Evolutionary conservation across 2,113 vertebrate species (phyloP).

Genomic region (Ceyx margarethae): DNA sequence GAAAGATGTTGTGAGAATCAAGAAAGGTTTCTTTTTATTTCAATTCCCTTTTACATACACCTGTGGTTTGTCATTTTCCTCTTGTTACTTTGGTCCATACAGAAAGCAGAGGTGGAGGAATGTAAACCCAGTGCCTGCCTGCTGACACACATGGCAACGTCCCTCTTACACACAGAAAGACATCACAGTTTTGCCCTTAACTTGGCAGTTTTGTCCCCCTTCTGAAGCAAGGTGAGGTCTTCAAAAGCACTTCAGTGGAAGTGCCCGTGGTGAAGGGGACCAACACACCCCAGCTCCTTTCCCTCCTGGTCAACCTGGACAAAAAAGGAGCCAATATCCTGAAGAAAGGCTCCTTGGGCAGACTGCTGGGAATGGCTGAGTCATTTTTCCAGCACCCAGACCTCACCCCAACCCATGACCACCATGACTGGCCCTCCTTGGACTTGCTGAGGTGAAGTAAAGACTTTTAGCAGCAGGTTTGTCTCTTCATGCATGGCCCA

Average conservation of each 20-base stretch:
- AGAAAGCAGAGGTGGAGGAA: constrained; percentile 60
- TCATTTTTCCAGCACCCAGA: background rate
- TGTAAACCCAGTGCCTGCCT: constrained; percentile 31
- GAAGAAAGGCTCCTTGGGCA: background rate
- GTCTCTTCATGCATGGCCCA: background rate
- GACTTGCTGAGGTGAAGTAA: background rate
- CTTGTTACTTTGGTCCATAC: constrained; percentile 52
- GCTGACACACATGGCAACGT: background rate
- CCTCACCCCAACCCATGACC: background rate
- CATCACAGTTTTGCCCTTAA: background rate
- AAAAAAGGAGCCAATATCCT: background rate
- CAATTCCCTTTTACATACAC: constrained; percentile 61
- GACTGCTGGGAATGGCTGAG: background rate
- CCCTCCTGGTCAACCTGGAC: background rate
- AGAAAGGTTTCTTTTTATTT: constrained; percentile 46
- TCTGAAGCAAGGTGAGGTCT: background rate
- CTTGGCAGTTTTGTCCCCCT: background rate
- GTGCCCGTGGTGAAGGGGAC: background rate
- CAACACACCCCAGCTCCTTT: background rate
- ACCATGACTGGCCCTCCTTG: background rate
- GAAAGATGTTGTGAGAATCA: background rate
- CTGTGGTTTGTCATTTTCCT: constrained; percentile 14
- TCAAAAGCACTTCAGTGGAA: background rate
- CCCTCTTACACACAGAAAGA: background rate
- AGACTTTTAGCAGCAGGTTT: background rate